Evolutionary conservation across 2,113 vertebrate genomes (phyloP), one percentile per base, ranked within the genome.

Genomic region (Pseudonaja textilis): DNA sequence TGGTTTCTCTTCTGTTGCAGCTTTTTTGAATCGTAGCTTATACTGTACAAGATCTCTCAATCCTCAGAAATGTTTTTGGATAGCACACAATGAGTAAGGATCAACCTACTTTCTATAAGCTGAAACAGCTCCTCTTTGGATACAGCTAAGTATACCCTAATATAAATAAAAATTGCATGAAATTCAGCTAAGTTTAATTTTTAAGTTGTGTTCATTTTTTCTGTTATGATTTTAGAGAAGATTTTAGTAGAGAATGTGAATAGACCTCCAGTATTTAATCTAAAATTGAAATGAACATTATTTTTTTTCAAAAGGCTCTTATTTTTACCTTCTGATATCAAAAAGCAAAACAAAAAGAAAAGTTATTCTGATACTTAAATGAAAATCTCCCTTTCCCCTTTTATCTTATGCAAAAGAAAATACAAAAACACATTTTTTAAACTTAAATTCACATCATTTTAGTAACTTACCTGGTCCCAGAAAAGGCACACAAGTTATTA

Each of bases 391-490:
- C 11, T 88, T 50, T 5, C 88, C 90, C 0, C 89, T 34, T 39
- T 89, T 4, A 29, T 2, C 52, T 54, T 93, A 93, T 91, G 59
- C 18, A 39, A 22, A 42, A 81, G 16, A 14, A 26, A 88, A 47
- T 47, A 61, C 5, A 61, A 61, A 91, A 91, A 25, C 56, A 87
- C 5, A 39, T 5, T 10, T 23, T 47, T 9, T 52, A 14, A 69
- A 69, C 50, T 91, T 89, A 69, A 95, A 57, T 29, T 42, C 93
- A 8, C 0, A 81, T 34, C 55, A 39, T 52, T 4, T 22, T 61
- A 45, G 5, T 29, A 52, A 87, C 6, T 74, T 95, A 95, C 89
- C 81, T 1, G 92, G 85, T 74, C 93, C 93, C 90, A 64, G 92
- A 64, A 91, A 90, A 89, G 10, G 81, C 92, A 25, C 1, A 5